Evolutionary conservation across 1,140 invertebrate genomes (phyloP), one percentile per base, ranked within the genome.

Genomic region (Hermetia illucens): DNA sequence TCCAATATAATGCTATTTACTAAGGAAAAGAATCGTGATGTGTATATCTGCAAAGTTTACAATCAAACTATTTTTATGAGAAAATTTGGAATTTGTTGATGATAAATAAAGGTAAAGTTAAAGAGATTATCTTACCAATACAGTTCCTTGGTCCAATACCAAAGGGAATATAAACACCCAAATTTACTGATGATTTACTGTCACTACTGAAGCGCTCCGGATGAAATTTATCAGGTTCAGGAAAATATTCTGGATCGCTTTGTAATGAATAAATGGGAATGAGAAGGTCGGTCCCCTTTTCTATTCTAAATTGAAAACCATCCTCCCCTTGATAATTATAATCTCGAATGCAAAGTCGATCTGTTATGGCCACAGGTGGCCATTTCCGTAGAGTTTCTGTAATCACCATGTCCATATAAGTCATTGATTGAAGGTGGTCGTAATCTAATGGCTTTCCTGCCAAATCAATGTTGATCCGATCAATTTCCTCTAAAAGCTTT

Each of bases 81-180:
- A n/a, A n/a, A n/a, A n/a, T n/a, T n/a, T n/a, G n/a, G n/a, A n/a
- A n/a, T n/a, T n/a, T n/a, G n/a, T n/a, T n/a, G n/a, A n/a, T n/a
- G n/a, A n/a, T n/a, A n/a, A n/a, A n/a, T n/a, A n/a, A n/a, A n/a
- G n/a, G n/a, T n/a, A n/a, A n/a, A n/a, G n/a, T n/a, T n/a, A 20
- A 19, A 19, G 3, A 10, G 13, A 21, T 21, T 13, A 21, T 12
- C 6, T n/a, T 20, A 30, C 4, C 5, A 30, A 30, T 30, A 13
- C 4, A 12, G 4, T 30, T 5, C 30, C 49, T 50, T 0, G 63
- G 61, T 46, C 70, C 72, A n/a, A 67, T 44, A 5, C 70, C 71
- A 43, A 77, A 77, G 0, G 75, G 75, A 5, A 74, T 45, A 42
- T 65, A 75, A 1, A 50, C 39, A 30, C 57, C 63, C 4, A 44